Base-by-base conservation (phyloP, 1,140 invertebrate genomes). In the Scaptomyza hsui region DNA sequence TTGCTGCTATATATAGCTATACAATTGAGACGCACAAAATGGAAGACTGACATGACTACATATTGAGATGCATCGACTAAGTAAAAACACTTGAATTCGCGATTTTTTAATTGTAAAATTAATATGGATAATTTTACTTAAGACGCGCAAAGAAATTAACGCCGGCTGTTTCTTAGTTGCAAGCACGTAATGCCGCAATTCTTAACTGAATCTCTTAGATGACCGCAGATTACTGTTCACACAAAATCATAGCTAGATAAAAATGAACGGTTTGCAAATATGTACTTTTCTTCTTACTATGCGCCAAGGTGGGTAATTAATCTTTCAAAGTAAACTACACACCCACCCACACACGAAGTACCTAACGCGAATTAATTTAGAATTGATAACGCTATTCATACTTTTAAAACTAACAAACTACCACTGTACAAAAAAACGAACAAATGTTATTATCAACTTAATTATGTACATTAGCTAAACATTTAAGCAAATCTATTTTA, bases 201-300 rank as follows among this genome's bases (percentile, higher is more conserved):
- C 12, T 26, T 21, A 70, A 75, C 79, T 75, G 76, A 85, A 85
- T 85, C 80, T 83, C 72, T 76, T 67, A 85, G 82, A 86, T 85
- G 81, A 67, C 62, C 82, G 53, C 65, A 81, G 81, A 74, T 86
- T 81, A 86, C 82, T 85, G 81, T 73, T 75, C 77, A 78, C 74
- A 73, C 65, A 75, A 86, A 80, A 64, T 75, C 77, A 85, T 81
- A 77, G 63, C 51, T 45, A 86, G 81, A 85, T 85, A 85, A 82
- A 57, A 75, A 61, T 74, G 45, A 72, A 77, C 79, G 61, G 63
- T 77, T 85, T 82, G 63, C 69, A 72, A 72, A 72, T 72, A 72
- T 72, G 45, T 57, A 57, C 68, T 72, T 59, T 72, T 72, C 69
- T 72, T 72, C 63, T 67, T 67, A 60, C 63, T 72, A 72, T 72